Base-by-base conservation (phyloP, 2,888 invertebrate species). In the Gisinianus flammeolus region DNA sequence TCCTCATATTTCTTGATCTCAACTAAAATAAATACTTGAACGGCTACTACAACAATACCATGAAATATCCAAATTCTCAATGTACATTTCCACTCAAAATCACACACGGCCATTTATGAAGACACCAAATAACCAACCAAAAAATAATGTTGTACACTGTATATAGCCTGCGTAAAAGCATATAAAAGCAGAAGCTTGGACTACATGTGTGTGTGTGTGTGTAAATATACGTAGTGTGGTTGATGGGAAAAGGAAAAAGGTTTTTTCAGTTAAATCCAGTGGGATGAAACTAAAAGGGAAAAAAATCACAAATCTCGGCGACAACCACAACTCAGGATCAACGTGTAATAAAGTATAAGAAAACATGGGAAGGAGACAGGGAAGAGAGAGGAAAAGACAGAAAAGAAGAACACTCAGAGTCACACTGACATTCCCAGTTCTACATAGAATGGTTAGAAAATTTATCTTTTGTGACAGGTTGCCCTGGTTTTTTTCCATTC, bases 401-500 rank as follows among this genome's bases (percentile, higher is more conserved):
- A 24, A 58, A 58, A 58, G 56, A 58, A 22, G 19, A n/a, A 56
- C 10, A 58, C n/a, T 58, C 8, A n/a, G 68, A 68, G 33, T 1
- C 12, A 68, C 68, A 68, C 33, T 19, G 28, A 62, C 28, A 62
- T 28, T 64, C 64, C 5, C 28, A 1, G 44, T 44, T 44, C 44
- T 44, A 19, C 26, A 44, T 24, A 28, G 28, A 16, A 68, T 68
- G 12, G 44, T 33, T 22, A n/a, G 26, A 31, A 68, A 33, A 68
- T 68, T 68, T 68, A 68, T 68, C 68, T 68, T 26, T 31, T 22
- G 24, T 68, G 68, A 68, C 68, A 68, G 68, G 10, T 24, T 68
- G 68, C n/a, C 35, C 44, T 68, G 44, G 68, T 68, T 68, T 22
- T 24, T 8, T 0, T 56, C 2, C 19, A 44, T 44, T 2, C 6